Percentiles rank a stretch among this genome's conserved stretches.
Evolutionary conservation across 2,888 invertebrate species (phyloP).

Genomic region (Tinea pellionella): DNA sequence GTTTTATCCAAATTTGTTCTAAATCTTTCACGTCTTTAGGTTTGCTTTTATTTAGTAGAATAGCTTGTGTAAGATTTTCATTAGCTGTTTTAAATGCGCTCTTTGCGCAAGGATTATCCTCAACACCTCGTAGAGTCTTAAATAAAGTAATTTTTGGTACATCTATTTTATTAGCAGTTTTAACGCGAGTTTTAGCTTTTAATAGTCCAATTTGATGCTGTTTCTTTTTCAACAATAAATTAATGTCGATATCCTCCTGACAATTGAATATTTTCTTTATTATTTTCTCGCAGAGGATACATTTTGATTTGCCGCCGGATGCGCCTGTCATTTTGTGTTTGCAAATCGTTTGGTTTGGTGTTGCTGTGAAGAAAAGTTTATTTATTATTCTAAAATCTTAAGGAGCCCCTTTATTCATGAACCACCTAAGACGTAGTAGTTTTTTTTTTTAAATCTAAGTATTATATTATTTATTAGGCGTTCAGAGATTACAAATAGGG

Average conservation of each 20-base stretch:
- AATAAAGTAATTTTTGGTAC: neutral
- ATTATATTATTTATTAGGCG: too few species aligned
- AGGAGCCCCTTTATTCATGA: too few species aligned
- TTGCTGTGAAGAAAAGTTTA: neutral
- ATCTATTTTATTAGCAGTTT: neutral
- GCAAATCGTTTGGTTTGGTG: neutral
- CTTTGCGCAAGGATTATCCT: neutral
- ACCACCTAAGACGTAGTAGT: too few species aligned
- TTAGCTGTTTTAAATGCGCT: neutral
- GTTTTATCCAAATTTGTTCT: neutral
- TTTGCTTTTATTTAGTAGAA: neutral
- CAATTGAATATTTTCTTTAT: neutral
- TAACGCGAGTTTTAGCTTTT: neutral
- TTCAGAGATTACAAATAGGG: too few species aligned
- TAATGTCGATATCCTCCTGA: neutral
- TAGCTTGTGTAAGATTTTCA: neutral
- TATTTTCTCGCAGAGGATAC: neutral
- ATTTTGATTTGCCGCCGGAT: neutral
- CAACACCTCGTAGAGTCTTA: neutral
- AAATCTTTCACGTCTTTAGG: neutral
- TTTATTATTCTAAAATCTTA: too few species aligned
- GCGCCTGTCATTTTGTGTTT: neutral
- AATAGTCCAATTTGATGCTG: neutral
- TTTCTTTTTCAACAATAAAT: neutral
- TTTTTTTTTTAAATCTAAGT: too few species aligned